These are phyloP conservation scores for Byasa hedistus DNA, from an alignment of 2,888 invertebrate species.

Conservation along the genomic window DNA sequence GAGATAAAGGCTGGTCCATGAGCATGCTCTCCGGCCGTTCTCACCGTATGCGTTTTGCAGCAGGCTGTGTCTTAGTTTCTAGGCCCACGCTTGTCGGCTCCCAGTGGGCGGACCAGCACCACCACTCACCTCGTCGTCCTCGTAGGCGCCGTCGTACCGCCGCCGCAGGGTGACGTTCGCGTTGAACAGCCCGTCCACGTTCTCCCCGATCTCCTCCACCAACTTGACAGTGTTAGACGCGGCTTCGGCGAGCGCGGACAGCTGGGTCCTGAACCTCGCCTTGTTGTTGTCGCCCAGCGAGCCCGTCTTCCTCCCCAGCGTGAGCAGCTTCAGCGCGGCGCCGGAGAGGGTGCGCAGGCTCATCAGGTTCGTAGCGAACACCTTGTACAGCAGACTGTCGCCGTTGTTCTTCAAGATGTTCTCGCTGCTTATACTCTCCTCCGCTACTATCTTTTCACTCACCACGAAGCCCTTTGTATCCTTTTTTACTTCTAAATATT, in stretches of 20 bases:
- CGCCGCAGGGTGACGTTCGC: conserved; percentile 55
- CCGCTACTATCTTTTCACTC: conserved; percentile 72
- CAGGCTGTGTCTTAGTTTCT: too few species aligned
- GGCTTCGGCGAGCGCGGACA: conserved; percentile 77
- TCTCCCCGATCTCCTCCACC: conserved; percentile 76
- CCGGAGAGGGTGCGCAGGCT: conserved; percentile 80
- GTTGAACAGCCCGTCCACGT: conserved; percentile 67
- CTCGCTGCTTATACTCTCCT: conserved; percentile 67
- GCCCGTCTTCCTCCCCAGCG: conserved; percentile 81
- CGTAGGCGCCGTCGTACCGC: conserved; percentile 41
- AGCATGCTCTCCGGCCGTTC: too few species aligned
- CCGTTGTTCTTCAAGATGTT: conserved; percentile 60
- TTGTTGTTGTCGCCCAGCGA: conserved; percentile 77
- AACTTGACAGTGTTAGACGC: conserved; percentile 79
- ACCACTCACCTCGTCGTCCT: conserved; percentile 58
- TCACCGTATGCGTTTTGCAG: too few species aligned
- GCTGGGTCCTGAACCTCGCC: conserved; percentile 76
- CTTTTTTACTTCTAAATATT: conserved; percentile 81
- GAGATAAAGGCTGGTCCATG: too few species aligned
- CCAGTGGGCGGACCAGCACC: neutral
- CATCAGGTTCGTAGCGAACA: conserved; percentile 77
- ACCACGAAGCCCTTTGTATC: conserved; percentile 72
- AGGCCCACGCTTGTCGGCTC: too few species aligned
- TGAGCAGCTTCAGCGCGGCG: conserved; percentile 81
- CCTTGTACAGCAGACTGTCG: conserved; percentile 66